These are phyloP conservation scores for Drosophila phalerata DNA, from an alignment of 2,888 invertebrate genomes.

Conservation along the genomic window DNA sequence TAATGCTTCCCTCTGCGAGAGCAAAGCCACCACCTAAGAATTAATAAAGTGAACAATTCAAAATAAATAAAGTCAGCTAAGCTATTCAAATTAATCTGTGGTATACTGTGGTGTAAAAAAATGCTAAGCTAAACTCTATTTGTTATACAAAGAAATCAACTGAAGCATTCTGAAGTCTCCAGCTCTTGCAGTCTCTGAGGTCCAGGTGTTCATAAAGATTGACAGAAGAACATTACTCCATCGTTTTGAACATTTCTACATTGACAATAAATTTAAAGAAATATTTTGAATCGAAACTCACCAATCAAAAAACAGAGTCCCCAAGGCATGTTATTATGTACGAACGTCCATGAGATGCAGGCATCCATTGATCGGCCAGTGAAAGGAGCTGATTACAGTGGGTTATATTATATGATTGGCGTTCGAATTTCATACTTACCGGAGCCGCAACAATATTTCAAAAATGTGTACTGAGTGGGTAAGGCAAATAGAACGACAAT, in stretches of 20 bases:
- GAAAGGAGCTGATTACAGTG: slow-evolving; percentile 49
- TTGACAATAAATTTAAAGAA: no score
- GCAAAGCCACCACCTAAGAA: slow-evolving; percentile 93
- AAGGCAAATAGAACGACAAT: slow-evolving; percentile 92
- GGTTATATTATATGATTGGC: background rate
- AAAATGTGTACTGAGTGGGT: slow-evolving; percentile 91
- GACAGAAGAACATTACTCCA: no score
- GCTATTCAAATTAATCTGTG: no score
- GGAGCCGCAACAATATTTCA: slow-evolving; percentile 88
- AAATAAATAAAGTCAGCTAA: no score
- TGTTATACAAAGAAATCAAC: no score
- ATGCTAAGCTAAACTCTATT: no score
- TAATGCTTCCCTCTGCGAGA: slow-evolving; percentile 93
- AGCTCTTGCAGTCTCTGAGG: no score
- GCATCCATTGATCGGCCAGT: slow-evolving; percentile 86
- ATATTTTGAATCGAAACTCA: slow-evolving; percentile 70
- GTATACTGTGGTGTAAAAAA: no score
- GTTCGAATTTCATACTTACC: slow-evolving; percentile 35
- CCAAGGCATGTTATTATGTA: slow-evolving; percentile 94
- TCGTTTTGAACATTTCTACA: no score
- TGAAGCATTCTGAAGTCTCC: no score
- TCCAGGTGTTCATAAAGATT: no score
- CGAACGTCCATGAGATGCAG: slow-evolving; percentile 92
- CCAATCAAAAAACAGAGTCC: slow-evolving; percentile 93
- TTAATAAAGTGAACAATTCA: background rate